Base-by-base conservation (phyloP, 2,113 vertebrate genomes). In the Lamprotornis superbus region DNA sequence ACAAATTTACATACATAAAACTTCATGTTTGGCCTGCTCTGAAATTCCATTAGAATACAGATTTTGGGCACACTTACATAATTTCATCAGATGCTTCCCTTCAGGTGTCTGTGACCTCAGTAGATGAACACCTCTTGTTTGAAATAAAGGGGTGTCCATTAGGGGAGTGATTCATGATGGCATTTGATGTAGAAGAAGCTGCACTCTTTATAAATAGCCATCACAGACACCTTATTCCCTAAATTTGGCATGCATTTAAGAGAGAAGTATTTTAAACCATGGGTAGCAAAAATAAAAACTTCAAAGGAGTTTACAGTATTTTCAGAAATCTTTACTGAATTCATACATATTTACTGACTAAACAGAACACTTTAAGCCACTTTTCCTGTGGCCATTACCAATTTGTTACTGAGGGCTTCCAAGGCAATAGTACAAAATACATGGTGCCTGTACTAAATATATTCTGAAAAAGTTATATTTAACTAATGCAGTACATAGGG, bases 331-430 rank as follows among this genome's bases (percentile, higher is more conserved):
- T 92, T 89, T 50, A 35, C 67, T 75, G 35, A 25, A 87, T 90
- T 85, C 33, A 74, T 39, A 74, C 8, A 11, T 89, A 61, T 94
- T 94, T 94, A 86, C 87, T 74, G 94, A 94, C 79, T 71, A 93
- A 95, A 46, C 33, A 95, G 71, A 73, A 89, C 40, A 53, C 89
- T 86, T 92, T 77, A 84, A 93, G 42, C 61, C 28, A 84, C 39
- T 78, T 40, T 96, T 86, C 47, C 37, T 20, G 33, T 50, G 39
- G 74, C 33, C n/a, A 35, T 69, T 88, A 40, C 44, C 18, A 64
- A 53, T 89, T 47, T 74, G 56, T 67, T 65, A 47, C 73, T 60
- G 23, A n/a, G 14, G 37, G 18, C 49, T 87, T 78, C 49, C 42
- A 89, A 83, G 57, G 56, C 27, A 85, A 52, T 30, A 91, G 52